These are phyloP conservation scores for Dimorphilus gyrociliatus DNA, from an alignment of 2,888 invertebrate genomes.

Conservation along the genomic window DNA sequence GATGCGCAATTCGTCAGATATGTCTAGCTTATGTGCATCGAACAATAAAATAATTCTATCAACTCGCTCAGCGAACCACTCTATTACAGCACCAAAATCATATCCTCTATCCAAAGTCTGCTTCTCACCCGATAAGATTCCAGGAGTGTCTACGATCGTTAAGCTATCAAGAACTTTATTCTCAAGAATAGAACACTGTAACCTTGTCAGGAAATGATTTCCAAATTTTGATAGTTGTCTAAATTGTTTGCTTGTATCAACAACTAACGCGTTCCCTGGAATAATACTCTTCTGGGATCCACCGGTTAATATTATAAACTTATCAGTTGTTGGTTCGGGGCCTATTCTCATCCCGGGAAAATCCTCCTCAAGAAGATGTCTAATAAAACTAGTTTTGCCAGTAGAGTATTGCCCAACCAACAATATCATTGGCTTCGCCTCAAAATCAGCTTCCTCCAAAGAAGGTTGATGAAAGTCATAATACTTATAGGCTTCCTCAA, in stretches of 20 bases:
- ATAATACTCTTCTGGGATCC: constrained; percentile 67
- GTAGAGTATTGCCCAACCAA: constrained; percentile 95
- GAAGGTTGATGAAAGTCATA: constrained; percentile 39
- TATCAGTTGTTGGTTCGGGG: constrained; percentile 93
- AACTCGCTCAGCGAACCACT: constrained; percentile 98
- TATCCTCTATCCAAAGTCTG: constrained; percentile 70
- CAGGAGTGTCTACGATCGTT: constrained; percentile 93
- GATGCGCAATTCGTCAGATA: constrained; percentile 91
- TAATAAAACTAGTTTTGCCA: constrained; percentile 51
- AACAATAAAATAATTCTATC: constrained; percentile 91
- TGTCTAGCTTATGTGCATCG: constrained; percentile 96
- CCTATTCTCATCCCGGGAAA: constrained; percentile 97
- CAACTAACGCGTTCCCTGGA: constrained; percentile 93
- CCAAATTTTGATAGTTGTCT: constrained; percentile 83
- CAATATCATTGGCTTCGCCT: constrained; percentile 94
- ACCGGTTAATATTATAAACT: constrained; percentile 92
- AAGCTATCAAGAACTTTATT: constrained; percentile 84
- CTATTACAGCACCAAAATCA: constrained; percentile 90
- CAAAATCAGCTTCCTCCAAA: constrained; percentile 74
- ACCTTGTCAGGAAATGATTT: constrained; percentile 88
- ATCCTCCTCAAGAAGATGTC: constrained; percentile 62
- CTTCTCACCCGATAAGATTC: constrained; percentile 74
- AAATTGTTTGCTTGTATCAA: constrained; percentile 91
- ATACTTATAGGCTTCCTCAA: constrained; percentile 37
- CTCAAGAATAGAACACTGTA: constrained; percentile 78